Base-by-base conservation (phyloP, 2,797 vertebrate genomes). In the Serranus cabrilla region DNA sequence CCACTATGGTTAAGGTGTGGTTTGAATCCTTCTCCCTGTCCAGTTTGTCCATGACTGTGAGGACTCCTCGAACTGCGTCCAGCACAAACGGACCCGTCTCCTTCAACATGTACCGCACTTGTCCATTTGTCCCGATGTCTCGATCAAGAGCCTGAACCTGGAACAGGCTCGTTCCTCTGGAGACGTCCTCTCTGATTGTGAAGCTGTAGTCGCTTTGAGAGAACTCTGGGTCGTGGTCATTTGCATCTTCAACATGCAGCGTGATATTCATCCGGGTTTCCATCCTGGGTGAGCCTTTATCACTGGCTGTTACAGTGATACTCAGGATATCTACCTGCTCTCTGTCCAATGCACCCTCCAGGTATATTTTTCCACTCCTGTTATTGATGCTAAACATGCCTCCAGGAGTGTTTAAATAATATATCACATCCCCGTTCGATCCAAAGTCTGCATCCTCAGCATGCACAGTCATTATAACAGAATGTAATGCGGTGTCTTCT, bases 181-280 rank as follows among this genome's bases (percentile, higher is more conserved):
- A 34, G 42, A 87, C 40, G 20, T 95, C 92, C 74, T 95, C 95
- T 42, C 81, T 86, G 47, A 94, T 77, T 12, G 84, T 79, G 42
- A 94, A 20, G 60, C 27, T 92, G 83, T 94, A 94, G 60, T 10
- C 71, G 42, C 63, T 89, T 50, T 92, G 85, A 70, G 78, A 72
- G 50, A 96, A 94, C 83, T 86, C 83, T 1, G 95, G 95, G 31
- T 89, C 82, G 5, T 95, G 87, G 74, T 96, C 95, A 72, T 96
- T 96, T 5, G 73, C 76, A 45, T 96, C 95, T n/a, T 92, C 91
- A 12, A 96, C 63, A 10, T 89, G 43, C 31, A 95, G 85, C 0
- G 86, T 94, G 70, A 96, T 60, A 76, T 89, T 91, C 69, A 92
- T 76, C 1, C 61, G 67, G 49, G 83, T 86, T 3, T 76, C 72